Percentiles rank a stretch among this genome's conserved stretches.
phyloP scores from a whole-genome alignment of 1,140 invertebrate genomes.

The Acyrthosiphon pisum region DNA sequence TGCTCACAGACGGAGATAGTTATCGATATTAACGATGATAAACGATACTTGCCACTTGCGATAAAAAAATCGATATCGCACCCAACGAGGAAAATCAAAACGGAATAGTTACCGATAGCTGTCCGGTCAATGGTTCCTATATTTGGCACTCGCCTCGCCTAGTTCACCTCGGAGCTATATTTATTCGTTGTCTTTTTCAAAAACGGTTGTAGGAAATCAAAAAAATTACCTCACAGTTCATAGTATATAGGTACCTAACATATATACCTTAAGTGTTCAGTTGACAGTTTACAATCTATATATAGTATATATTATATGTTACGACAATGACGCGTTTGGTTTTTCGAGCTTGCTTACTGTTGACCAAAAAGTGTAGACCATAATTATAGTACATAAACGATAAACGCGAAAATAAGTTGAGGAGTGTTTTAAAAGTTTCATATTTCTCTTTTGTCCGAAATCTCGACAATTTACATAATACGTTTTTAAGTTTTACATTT shows the following conservation, averaged over 20 bases:
- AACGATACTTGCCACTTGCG: background rate
- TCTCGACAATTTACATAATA: background rate
- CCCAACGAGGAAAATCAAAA: background rate
- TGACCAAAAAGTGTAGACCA: no score
- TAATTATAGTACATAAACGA: no score
- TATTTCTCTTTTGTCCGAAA: background rate
- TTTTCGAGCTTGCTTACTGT: no score
- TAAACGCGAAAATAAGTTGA: background rate
- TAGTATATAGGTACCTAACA: background rate
- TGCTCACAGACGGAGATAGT: background rate
- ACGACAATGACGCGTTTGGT: background rate
- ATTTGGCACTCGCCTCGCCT: background rate
- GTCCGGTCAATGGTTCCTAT: background rate
- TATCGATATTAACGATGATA: background rate
- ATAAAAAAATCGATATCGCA: conserved; percentile 7
- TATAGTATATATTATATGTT: no score
- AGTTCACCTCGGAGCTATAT: background rate
- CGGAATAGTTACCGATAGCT: background rate
- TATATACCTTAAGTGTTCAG: no score
- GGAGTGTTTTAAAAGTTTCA: background rate
- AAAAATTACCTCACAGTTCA: background rate
- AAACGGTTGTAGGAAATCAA: background rate
- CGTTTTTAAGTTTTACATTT: background rate
- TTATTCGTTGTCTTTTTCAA: background rate
- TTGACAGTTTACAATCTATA: no score